phyloP scores from a whole-genome alignment of 2,113 vertebrate species.

The Stegostoma tigrinum region DNA sequence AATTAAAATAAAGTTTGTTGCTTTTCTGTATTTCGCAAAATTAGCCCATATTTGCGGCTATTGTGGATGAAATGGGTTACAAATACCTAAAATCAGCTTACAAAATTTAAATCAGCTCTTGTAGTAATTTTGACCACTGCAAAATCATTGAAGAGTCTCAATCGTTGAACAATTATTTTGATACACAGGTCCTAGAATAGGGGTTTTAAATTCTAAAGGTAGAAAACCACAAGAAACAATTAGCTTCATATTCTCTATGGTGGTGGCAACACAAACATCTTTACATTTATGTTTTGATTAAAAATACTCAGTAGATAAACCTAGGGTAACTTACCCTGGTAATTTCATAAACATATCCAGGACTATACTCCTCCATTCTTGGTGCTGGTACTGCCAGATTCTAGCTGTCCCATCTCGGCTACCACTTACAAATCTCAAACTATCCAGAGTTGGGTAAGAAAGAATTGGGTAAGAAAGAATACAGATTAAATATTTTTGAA shows the following conservation, averaged over 20 bases:
- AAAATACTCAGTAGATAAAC: not conserved
- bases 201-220: not conserved
- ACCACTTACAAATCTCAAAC: slow-evolving; percentile 90
- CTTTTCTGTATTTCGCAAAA: not conserved
- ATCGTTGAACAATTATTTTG: not conserved
- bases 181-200: slow-evolving; percentile 5
- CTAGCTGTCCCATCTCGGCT: slow-evolving; percentile 90
- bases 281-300: not conserved
- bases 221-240: not conserved
- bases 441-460: slow-evolving; percentile 42
- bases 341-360: slow-evolving; percentile 85
- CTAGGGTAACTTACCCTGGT: slow-evolving; percentile 70
- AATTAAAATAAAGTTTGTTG: too few species aligned
- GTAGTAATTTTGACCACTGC: not conserved
- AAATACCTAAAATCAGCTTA: not conserved
- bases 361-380: slow-evolving; percentile 84
- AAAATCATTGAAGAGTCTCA: not conserved
- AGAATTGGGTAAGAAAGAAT: not conserved
- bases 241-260: not conserved
- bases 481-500: not conserved
- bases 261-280: not conserved
- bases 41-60: not conserved
- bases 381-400: slow-evolving; percentile 91
- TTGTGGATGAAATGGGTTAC: not conserved
- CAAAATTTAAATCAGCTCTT: not conserved